phyloP scores from a whole-genome alignment of 2,113 vertebrate genomes.

The Cisticola juncidis region DNA sequence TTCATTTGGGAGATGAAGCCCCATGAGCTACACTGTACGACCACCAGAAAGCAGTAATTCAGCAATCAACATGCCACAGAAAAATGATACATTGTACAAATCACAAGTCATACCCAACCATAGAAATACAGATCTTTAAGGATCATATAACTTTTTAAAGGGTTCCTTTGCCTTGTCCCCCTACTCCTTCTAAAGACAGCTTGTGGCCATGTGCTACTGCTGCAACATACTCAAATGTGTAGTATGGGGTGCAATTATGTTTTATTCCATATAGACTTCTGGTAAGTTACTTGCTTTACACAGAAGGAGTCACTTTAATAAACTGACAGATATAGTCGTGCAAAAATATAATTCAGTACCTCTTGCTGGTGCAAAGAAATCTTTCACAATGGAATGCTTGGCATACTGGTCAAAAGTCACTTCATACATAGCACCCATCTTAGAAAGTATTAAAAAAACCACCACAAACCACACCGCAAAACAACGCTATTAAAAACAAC shows the following conservation, averaged over 20 bases:
- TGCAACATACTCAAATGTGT: background rate
- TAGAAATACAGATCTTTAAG: background rate
- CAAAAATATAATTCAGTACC: background rate
- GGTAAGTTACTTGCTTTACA: background rate
- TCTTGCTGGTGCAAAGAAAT: background rate
- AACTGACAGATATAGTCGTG: background rate
- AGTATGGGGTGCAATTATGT: background rate
- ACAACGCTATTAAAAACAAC: constrained; percentile 49
- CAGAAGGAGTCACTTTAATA: background rate
- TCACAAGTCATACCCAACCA: background rate
- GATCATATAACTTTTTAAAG: background rate
- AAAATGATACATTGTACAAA: background rate
- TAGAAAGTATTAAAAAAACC: background rate
- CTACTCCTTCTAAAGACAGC: background rate
- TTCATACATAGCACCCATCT: background rate
- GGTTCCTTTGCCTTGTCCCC: background rate
- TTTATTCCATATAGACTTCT: background rate
- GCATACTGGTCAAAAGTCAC: background rate
- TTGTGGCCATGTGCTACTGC: background rate
- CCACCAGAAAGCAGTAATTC: background rate
- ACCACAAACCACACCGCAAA: background rate
- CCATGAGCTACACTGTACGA: background rate
- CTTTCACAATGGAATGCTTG: background rate
- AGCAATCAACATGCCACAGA: background rate
- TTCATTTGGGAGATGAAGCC: background rate